Conservation (phyloP, 1,140 invertebrate genomes). For the Drosophila fuyamai region DNA sequence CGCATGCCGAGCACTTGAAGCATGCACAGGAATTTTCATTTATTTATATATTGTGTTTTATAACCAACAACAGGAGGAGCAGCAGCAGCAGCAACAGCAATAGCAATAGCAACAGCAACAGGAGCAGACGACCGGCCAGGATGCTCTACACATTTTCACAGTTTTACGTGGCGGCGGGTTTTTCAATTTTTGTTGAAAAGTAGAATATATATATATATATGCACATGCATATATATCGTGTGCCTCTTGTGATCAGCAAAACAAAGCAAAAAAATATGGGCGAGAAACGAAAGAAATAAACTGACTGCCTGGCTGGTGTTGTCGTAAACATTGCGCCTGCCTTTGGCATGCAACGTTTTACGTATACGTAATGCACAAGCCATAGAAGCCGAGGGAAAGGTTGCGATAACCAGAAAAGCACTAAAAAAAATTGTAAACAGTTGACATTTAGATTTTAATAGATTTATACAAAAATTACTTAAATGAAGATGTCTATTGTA, state of each 20-base stretch:
- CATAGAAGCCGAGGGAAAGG: background rate
- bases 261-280: slow-evolving; percentile 19
- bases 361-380: slow-evolving; percentile 68
- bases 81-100: slow-evolving; percentile 28
- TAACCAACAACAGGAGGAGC: slow-evolving; percentile 52
- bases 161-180: slow-evolving; percentile 62
- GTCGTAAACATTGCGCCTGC: slow-evolving; percentile 77
- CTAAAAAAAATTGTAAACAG: background rate
- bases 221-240: slow-evolving; percentile 24
- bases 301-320: slow-evolving; percentile 66
- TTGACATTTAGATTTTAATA: too few species aligned
- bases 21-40: slow-evolving; percentile 82
- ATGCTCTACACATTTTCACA: slow-evolving; percentile 64
- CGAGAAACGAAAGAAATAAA: slow-evolving; percentile 72
- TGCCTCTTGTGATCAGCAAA: slow-evolving; percentile 45
- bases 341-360: slow-evolving; percentile 63
- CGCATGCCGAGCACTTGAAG: slow-evolving; percentile 80
- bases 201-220: slow-evolving; percentile 34
- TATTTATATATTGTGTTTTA: slow-evolving; percentile 83
- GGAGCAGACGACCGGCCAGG: background rate
- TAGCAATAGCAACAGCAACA: slow-evolving; percentile 22
- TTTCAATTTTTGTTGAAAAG: slow-evolving; percentile 80
- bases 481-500: too few species aligned
- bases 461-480: too few species aligned
- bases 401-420: slow-evolving; percentile 6